Percentiles rank a stretch among this genome's conserved stretches.
These are phyloP conservation scores for Deilephila porcellus DNA, from an alignment of 2,888 invertebrate genomes.

Conservation along the genomic window DNA sequence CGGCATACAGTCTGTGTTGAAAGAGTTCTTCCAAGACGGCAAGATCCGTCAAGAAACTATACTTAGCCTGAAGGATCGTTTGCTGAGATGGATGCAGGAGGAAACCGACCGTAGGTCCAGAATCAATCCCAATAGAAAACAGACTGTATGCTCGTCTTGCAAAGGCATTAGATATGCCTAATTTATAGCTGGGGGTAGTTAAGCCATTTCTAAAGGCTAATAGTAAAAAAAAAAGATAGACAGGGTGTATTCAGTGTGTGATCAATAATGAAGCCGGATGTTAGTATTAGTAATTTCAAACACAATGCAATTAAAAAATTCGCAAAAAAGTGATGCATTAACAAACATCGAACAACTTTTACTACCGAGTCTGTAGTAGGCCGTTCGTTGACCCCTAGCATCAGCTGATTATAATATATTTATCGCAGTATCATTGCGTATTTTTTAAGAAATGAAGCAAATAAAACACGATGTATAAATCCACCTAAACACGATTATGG, in stretches of 20 bases:
- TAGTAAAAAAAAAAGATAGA: background rate
- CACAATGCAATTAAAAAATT: too few relatives aligned
- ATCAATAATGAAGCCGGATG: too few relatives aligned
- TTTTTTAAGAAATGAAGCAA: too few relatives aligned
- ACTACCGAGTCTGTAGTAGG: too few relatives aligned
- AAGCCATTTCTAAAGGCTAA: background rate
- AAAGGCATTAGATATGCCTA: conserved; percentile 65
- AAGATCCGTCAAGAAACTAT: conserved; percentile 68
- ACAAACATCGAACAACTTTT: too few relatives aligned
- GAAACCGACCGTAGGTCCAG: conserved; percentile 58
- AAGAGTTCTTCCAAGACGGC: conserved; percentile 78
- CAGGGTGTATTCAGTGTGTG: background rate
- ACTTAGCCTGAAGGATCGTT: conserved; percentile 60
- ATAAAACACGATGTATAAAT: too few relatives aligned
- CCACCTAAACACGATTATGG: too few relatives aligned
- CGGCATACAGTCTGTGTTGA: conserved; percentile 66
- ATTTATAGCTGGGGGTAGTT: background rate
- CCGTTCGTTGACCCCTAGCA: too few relatives aligned
- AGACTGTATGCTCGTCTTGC: conserved; percentile 65
- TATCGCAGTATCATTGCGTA: too few relatives aligned
- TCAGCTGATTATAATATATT: too few relatives aligned
- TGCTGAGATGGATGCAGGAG: conserved; percentile 61
- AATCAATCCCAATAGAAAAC: conserved; percentile 60
- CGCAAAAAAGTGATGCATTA: too few relatives aligned
- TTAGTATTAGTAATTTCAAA: too few relatives aligned